Base-by-base conservation (phyloP, 1,140 invertebrate species). In the Drosophila willistoni region DNA sequence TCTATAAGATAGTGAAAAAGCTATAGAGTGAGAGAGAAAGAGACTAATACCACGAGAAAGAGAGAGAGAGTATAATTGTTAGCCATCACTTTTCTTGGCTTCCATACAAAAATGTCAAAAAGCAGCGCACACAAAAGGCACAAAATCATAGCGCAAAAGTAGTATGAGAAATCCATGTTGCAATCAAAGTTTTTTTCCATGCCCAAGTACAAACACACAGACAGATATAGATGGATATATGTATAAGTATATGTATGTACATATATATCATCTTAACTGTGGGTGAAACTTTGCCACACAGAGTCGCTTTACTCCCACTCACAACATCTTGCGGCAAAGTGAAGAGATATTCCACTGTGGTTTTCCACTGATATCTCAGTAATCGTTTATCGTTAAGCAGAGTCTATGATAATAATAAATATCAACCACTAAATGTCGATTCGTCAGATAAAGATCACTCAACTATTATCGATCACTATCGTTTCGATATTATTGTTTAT, bases 141-240 rank as follows among this genome's bases (percentile, higher is more conserved):
- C 29, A 64, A 64, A 64, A 64, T 47, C 39, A 73, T 22, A 69
- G 56, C 56, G 17, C 7, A 64, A 22, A 41, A 76, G 61, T 60
- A 22, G 44, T 51, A 51, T 69, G 54, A 47, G 67, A 78, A 70
- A 71, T 71, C 33, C 69, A 63, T 86, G 83, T 87, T 79, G 83
- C 83, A 86, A 86, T 86, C 72, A 22, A 51, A 76, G 76, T 57
- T 68, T 71, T 73, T 62, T 75, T 78, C 65, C 75, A 79, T 61
- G 42, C 67, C 74, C 51, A 69, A 36, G 41, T 54, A 71, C 68
- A 68, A 3, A 33, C 64, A 73, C 59, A 62, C 57, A 44, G 9
- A 51, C 9, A 47, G 2, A 47, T 19, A 9, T 17, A 47, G 0
- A 47, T 17, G 14, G 14, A 17, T 9, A 44, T 44, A 42, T 17